phyloP scores from a whole-genome alignment of 2,797 vertebrate genomes.

The Hydrophis major region DNA sequence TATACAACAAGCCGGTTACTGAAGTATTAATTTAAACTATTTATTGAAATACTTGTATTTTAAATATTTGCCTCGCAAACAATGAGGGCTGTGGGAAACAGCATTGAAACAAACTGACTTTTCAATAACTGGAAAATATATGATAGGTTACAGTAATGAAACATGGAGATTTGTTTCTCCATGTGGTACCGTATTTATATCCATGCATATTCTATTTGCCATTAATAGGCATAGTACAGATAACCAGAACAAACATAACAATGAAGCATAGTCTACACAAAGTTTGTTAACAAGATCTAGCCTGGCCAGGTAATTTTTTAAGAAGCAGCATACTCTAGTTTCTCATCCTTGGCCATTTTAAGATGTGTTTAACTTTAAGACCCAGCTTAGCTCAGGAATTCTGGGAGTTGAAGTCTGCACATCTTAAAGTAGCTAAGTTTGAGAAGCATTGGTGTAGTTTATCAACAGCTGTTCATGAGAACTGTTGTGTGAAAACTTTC shows the following conservation, averaged over 20 bases:
- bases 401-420: neutral
- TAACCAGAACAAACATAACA: neutral
- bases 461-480: neutral
- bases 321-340: neutral
- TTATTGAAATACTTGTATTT: neutral
- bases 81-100: conserved; percentile 39
- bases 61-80: conserved; percentile 58
- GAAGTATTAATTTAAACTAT: conserved; percentile 48
- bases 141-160: conserved; percentile 22
- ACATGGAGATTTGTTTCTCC: conserved; percentile 3
- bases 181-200: neutral
- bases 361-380: neutral
- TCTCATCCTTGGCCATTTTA: neutral
- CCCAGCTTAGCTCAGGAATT: neutral
- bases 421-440: neutral
- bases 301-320: neutral
- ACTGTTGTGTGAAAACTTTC: neutral
- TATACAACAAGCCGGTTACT: conserved; percentile 63
- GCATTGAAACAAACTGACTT: conserved; percentile 49
- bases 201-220: conserved; percentile 17
- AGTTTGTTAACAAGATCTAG: neutral
- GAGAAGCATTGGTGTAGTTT: neutral
- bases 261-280: neutral
- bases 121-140: conserved; percentile 30
- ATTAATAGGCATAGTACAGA: conserved; percentile 11